A percentile compares a stretch with the other conserved stretches of the same genome.
Conservation (phyloP, 1,140 invertebrate genomes). For the Amphibalanus amphitrite region DNA sequence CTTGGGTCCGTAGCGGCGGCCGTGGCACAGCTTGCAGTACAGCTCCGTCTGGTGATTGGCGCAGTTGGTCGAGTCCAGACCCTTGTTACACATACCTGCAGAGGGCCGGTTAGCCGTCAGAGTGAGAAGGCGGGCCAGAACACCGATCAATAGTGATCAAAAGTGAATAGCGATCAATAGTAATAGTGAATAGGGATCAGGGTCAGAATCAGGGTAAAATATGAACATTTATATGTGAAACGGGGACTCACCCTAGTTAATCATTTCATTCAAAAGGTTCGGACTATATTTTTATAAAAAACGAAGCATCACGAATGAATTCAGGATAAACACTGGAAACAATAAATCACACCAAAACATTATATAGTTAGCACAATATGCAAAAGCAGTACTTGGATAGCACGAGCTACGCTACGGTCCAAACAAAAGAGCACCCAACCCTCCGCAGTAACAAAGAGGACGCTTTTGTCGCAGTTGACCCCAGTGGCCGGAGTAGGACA, state of each 20-base stretch:
- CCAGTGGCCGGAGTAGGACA: too few relatives aligned
- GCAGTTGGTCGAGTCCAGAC: conserved; percentile 94
- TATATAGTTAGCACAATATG: too few relatives aligned
- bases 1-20: conserved; percentile 93
- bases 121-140: too few relatives aligned
- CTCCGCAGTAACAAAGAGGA: too few relatives aligned
- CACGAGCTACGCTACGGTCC: too few relatives aligned
- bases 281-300: not conserved
- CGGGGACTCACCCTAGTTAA: not conserved
- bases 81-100: conserved; percentile 85
- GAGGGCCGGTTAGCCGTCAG: conserved; percentile 12
- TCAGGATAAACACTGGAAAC: too few relatives aligned
- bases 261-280: too few relatives aligned
- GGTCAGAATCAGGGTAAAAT: not conserved
- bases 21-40: conserved; percentile 95
- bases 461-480: too few relatives aligned
- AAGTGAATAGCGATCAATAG: conserved; percentile 1
- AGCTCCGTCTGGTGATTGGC: conserved; percentile 88
- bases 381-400: too few relatives aligned
- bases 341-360: too few relatives aligned
- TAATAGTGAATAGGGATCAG: conserved; percentile 1
- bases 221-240: conserved; percentile 2
- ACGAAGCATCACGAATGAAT: too few relatives aligned
- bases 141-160: not conserved
- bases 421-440: too few relatives aligned